phyloP scores from a whole-genome alignment of 1,140 invertebrate species.

The Lethrus apterus region DNA sequence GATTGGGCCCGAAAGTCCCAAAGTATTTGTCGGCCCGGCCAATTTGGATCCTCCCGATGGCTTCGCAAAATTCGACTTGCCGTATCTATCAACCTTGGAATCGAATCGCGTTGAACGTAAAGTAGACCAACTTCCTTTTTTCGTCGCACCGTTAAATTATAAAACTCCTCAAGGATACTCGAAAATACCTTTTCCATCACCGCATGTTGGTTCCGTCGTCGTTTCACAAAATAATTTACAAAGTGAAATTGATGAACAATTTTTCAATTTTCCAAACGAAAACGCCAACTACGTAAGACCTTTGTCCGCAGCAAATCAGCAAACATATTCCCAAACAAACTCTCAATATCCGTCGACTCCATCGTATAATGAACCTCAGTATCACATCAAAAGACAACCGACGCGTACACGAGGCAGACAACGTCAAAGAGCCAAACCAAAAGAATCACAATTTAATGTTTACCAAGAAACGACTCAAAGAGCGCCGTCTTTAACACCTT shows the following conservation, averaged over 20 bases:
- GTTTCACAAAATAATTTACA: slow-evolving; percentile 44
- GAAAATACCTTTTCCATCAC: slow-evolving; percentile 74
- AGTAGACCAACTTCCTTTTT: slow-evolving; percentile 67
- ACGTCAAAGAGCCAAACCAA: not conserved
- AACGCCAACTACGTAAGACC: not conserved
- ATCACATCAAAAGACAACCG: slow-evolving; percentile 1
- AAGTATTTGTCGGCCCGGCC: slow-evolving; percentile 72
- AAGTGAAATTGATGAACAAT: slow-evolving; percentile 20
- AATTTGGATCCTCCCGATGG: slow-evolving; percentile 59
- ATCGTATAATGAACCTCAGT: not conserved
- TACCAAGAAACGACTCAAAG: no score
- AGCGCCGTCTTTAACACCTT: no score
- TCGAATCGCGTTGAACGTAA: slow-evolving; percentile 62
- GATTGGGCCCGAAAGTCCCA: slow-evolving; percentile 55
- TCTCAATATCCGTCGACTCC: not conserved
- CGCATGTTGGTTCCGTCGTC: slow-evolving; percentile 77
- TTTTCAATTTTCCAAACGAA: no score
- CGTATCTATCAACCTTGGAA: slow-evolving; percentile 69
- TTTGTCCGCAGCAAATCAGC: no score
- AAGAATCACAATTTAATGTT: not conserved
- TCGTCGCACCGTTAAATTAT: slow-evolving; percentile 75
- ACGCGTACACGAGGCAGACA: not conserved
- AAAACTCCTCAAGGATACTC: slow-evolving; percentile 71
- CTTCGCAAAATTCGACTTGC: slow-evolving; percentile 73
- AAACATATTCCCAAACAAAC: not conserved